phyloP scores from a whole-genome alignment of 1,140 invertebrate genomes.

The Cheumatopsyche charites region DNA sequence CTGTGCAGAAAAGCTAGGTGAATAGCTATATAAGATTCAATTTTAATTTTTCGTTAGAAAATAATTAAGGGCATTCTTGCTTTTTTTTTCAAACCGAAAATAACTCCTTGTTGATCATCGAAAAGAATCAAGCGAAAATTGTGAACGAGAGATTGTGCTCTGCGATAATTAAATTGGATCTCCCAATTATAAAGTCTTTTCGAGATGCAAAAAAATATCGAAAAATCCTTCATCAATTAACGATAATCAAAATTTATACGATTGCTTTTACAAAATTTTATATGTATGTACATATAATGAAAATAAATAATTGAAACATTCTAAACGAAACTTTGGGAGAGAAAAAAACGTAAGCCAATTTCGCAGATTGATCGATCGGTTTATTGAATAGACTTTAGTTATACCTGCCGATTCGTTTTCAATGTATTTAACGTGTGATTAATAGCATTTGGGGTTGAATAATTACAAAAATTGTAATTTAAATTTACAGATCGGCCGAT shows the following conservation, averaged over 20 bases:
- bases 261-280: no score
- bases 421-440: no score
- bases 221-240: neutral
- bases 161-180: constrained; percentile 14
- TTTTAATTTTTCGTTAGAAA: neutral
- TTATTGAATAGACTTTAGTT: no score
- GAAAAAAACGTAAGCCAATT: no score
- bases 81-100: neutral
- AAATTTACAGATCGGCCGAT: constrained; percentile 63
- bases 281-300: no score
- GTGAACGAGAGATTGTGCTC: neutral
- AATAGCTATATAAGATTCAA: no score
- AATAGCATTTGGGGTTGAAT: no score
- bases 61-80: neutral
- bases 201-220: neutral
- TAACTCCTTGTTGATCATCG: neutral
- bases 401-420: no score
- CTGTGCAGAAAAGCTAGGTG: constrained; percentile 77
- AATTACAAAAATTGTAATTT: no score
- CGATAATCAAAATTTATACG: neutral
- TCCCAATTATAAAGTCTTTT: constrained; percentile 18
- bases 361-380: no score
- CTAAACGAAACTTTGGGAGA: no score
- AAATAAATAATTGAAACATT: no score
- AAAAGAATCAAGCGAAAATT: constrained; percentile 5